Evolutionary conservation across 2,888 invertebrate species (phyloP), one percentile per base, ranked within the genome.

Genomic region (Strigamia maritima): DNA sequence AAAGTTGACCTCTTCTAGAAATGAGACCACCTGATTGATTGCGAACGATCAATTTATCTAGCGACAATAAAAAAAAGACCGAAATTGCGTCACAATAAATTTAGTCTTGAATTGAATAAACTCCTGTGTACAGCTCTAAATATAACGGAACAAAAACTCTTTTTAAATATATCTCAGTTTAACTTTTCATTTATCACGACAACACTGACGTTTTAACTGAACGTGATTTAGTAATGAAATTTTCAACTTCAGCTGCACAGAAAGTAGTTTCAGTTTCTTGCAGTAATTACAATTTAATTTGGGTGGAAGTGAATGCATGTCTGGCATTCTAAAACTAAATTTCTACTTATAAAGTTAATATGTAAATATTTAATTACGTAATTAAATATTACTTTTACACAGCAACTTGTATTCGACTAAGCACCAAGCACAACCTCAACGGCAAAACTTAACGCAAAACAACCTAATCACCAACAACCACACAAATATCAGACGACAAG

Each of bases 11-110:
- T 70, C 70, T 14, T 28, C 70, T 70, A 14, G 26, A 70, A 70
- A 70, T 28, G 70, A 10, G 70, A 70, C 10, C 70, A 70, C 70
- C 28, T 70, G 70, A 70, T 70, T 70, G 70, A 70, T 70, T 70
- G 70, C 70, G 24, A 28, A 70, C 70, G 70, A 70, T 70, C 70
- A 70, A 70, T 70, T 70, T 26, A 70, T 26, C 26, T 16, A 70
- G 6, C 70, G 28, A 24, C 24, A 70, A 4, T 6, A 16, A 26
- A 70, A 26, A 54, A 19, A 54, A 54, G 19, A 54, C 2, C 22
- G 54, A 16, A 54, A 19, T 54, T 54, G 22, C 2, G 19, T 19
- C 54, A 54, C 54, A 54, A 54, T 19, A n/a, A 54, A 54, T 54
- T 19, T 6, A 1, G 8, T 4, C 54, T 19, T 54, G 54, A n/a